phyloP scores from a whole-genome alignment of 1,140 invertebrate species.

The Agrypnia vestita region DNA sequence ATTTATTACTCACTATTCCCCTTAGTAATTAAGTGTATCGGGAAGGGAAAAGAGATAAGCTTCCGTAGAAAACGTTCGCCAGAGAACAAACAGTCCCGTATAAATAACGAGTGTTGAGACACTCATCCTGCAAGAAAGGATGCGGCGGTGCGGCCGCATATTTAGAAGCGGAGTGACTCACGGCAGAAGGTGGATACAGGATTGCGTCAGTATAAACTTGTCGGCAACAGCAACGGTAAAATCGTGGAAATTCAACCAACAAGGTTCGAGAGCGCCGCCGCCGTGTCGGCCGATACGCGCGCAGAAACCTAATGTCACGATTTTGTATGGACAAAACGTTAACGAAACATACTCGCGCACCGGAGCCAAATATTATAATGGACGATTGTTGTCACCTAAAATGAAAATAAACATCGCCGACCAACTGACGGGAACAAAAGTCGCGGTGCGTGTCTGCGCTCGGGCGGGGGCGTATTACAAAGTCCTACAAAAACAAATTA shows the following conservation, averaged over 20 bases:
- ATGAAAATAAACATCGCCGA: too few relatives aligned
- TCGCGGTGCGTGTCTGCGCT: neutral
- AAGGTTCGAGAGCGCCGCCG: neutral
- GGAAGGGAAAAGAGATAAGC: too few relatives aligned
- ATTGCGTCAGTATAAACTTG: neutral
- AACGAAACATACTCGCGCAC: too few relatives aligned
- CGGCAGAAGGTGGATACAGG: neutral
- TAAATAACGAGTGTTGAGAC: constrained; percentile 19
- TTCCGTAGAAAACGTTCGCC: neutral
- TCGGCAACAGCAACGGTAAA: neutral
- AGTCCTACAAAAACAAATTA: constrained; percentile 17
- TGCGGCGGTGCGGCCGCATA: neutral
- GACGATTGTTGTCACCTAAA: too few relatives aligned
- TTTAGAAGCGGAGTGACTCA: constrained; percentile 4
- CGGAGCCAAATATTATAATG: too few relatives aligned
- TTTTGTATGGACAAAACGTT: too few relatives aligned
- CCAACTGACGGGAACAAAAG: too few relatives aligned
- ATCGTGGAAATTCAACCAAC: neutral
- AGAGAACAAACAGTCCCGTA: constrained; percentile 9
- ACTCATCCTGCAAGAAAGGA: constrained; percentile 4
- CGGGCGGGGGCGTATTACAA: constrained; percentile 10
- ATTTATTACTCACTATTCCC: too few relatives aligned
- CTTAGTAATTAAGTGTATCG: too few relatives aligned
- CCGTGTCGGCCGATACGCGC: too few relatives aligned
- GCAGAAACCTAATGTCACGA: too few relatives aligned